Base-by-base conservation (phyloP, 1,140 invertebrate genomes). In the Zaprionus ghesquierei region DNA sequence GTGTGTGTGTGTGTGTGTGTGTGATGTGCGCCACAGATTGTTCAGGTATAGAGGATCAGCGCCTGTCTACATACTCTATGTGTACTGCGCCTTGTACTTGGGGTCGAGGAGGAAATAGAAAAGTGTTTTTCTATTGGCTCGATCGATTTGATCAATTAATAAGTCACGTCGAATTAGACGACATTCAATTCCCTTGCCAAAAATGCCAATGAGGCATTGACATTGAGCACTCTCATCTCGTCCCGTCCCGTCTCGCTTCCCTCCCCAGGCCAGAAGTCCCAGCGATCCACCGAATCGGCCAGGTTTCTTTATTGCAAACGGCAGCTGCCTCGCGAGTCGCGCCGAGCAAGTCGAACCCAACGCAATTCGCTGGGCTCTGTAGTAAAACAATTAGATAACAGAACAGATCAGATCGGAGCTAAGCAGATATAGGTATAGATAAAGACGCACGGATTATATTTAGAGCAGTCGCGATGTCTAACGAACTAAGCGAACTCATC, bases 151-250 rank as follows among this genome's bases (percentile, higher is more conserved):
- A 64, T 70, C 81, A 77, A 85, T 86, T 80, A 85, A 84, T 81
- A 85, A 85, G 65, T 71, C 79, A 78, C 63, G 53, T 78, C 66
- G 74, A 60, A 69, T 68, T 46, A 59, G 63, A 75, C 66, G 60
- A 55, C 72, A 68, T 64, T 54, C 84, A 87, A 63, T 87, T 84
- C 73, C 79, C 71, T 87, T 89, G 84, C 84, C 84, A 89, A 89
- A 89, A 89, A 84, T 89, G 73, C 77, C 84, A 89, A 89, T 84
- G 85, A 89, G 84, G 68, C 85, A 89, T 89, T 89, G 84, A 89
- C 84, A 89, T 89, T 89, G 84, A 84, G 79, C 63, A 63, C 56
- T 44, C n/a, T 6, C 13, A 8, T 12, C 22, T 54, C 62, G 31
- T 8, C 20, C 15, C 22, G 5, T 55, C 54, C 0, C 46, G 13